Base-by-base conservation (phyloP, 1,140 invertebrate species). In the Magallana gigas region DNA sequence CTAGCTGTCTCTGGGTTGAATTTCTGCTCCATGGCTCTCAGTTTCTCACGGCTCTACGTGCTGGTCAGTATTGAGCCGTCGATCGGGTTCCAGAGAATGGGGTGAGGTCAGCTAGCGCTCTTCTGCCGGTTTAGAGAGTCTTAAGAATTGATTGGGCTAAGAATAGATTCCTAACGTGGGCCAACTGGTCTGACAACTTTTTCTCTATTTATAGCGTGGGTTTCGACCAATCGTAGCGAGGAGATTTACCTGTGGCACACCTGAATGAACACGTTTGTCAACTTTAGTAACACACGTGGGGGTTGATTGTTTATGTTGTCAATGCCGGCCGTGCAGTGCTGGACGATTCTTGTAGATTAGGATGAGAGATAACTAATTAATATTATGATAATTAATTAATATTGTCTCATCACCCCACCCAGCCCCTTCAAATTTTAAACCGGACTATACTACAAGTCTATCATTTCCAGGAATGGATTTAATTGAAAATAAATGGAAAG, bases 1-100 rank as follows among this genome's bases (percentile, higher is more conserved):
- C 90, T 91, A 11, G 90, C 91, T 0, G 90, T 92, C 18, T 93
- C 91, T 48, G 88, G 90, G 81, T 91, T 91, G 58, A 84, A 84
- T 82, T 57, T 82, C 48, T 82, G 80, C 14, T 82, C 80, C 80
- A 82, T 82, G 48, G 12, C 56, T 11, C 18, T 7, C 6, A 71
- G n/a, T 71, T 23, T 11, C 8, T 48, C 36, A 48, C 3, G 64
- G 6, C 8, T 18, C 64, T 23, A 18, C 11, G 8, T 18, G 23
- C 64, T 23, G 64, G 64, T 71, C 64, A 71, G 64, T 71, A 11
- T 9, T 23, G 64, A 71, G 29, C 18, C 18, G 64, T 48, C 36
- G 36, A 48, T 48, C 36, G 3, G 36, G 64, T 29, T 71, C 18
- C n/a, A 23, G 18, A 71, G 18, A 71, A 1, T 48, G 9, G 64